Conservation (phyloP, 2,797 vertebrate genomes). For the Luscinia luscinia region DNA sequence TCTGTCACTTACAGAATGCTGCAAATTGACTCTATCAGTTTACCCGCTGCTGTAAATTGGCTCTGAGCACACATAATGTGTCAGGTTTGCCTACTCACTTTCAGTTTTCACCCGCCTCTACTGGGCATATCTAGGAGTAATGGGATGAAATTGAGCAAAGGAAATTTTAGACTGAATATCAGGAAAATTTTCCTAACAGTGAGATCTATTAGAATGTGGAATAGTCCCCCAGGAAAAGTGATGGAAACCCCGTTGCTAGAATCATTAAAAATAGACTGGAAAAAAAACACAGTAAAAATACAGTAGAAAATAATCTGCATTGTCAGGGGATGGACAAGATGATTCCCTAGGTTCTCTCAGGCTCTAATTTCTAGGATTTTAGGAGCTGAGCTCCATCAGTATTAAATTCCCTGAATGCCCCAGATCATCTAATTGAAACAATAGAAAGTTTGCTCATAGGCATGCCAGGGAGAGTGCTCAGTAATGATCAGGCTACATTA, state of each 20-base stretch:
- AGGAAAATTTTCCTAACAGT: conserved; percentile 72
- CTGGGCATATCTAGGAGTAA: conserved; percentile 72
- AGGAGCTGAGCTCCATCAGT: conserved; percentile 62
- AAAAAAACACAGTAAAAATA: conserved; percentile 61
- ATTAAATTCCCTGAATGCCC: conserved; percentile 66
- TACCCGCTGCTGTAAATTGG: conserved; percentile 72
- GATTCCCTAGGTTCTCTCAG: conserved; percentile 51
- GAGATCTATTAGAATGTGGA: conserved; percentile 73
- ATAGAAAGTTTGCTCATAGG: conserved; percentile 71
- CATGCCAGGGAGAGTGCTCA: conserved; percentile 64
- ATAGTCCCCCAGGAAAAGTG: conserved; percentile 63
- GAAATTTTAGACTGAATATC: conserved; percentile 71
- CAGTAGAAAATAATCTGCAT: conserved; percentile 57
- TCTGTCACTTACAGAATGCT: conserved; percentile 71
- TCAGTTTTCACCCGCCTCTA: conserved; percentile 69
- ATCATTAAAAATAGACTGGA: conserved; percentile 69
- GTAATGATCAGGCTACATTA: conserved; percentile 62
- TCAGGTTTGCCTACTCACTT: conserved; percentile 72
- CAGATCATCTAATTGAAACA: conserved; percentile 71
- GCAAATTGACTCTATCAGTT: conserved; percentile 73
- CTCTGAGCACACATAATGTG: conserved; percentile 71
- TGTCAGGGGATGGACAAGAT: conserved; percentile 58
- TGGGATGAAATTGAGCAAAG: conserved; percentile 75
- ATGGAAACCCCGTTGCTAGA: conserved; percentile 58
- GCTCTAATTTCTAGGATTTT: conserved; percentile 66